These are phyloP conservation scores for Drosophila monieri DNA, from an alignment of 2,888 invertebrate species.

Conservation along the genomic window DNA sequence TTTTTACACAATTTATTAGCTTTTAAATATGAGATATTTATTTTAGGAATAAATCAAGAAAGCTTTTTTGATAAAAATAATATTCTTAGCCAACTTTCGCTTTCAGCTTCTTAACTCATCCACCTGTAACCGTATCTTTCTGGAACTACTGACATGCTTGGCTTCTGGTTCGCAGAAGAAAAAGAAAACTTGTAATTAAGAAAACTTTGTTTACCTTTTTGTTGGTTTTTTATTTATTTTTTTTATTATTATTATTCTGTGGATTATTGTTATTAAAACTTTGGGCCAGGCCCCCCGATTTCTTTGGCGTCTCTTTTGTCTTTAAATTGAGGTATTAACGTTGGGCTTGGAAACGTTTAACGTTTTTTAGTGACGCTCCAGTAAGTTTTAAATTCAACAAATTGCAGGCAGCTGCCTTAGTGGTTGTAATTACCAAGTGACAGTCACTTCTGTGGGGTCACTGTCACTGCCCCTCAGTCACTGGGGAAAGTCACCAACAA, in stretches of 20 bases:
- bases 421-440: slow-evolving; percentile 42
- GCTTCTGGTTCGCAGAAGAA: slow-evolving; percentile 20
- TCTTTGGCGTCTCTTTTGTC: slow-evolving; percentile 12
- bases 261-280: slow-evolving; percentile 57
- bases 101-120: slow-evolving; percentile 28
- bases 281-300: slow-evolving; percentile 16
- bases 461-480: neutral
- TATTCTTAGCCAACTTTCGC: slow-evolving; percentile 13
- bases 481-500: slow-evolving; percentile 36
- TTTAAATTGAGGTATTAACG: slow-evolving; percentile 14
- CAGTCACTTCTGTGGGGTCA: slow-evolving; percentile 42
- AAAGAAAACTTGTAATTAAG: slow-evolving; percentile 69
- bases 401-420: slow-evolving; percentile 40
- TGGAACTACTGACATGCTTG: slow-evolving; percentile 35
- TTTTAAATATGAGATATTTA: too few relatives aligned
- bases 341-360: slow-evolving; percentile 42
- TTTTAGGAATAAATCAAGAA: too few relatives aligned
- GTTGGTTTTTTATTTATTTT: slow-evolving; percentile 34
- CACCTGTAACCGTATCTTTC: slow-evolving; percentile 17
- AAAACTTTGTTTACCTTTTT: slow-evolving; percentile 24
- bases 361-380: slow-evolving; percentile 72
- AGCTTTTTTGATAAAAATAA: neutral
- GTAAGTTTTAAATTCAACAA: slow-evolving; percentile 46
- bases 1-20: too few relatives aligned
- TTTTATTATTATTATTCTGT: slow-evolving; percentile 31